Percentiles rank a stretch among this genome's conserved stretches.
phyloP scores from a whole-genome alignment of 2,113 vertebrate genomes.

The Taurulus bubalis region DNA sequence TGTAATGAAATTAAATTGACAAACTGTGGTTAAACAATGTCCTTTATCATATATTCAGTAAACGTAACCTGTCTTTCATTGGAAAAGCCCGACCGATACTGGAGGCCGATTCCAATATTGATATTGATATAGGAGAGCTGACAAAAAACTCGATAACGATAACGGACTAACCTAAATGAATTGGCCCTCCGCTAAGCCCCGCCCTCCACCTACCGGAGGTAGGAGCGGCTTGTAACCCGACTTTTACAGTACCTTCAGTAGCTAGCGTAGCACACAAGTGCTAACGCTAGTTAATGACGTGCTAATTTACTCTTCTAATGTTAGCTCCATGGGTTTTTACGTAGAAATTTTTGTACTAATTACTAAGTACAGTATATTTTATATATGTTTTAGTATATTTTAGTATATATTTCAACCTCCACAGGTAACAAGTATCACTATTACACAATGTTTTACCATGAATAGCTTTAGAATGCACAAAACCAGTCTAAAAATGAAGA shows the following conservation, averaged over 20 bases:
- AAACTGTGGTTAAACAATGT: conserved; percentile 18
- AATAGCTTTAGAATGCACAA: background rate
- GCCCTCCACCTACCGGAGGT: too few species aligned
- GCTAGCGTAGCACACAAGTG: background rate
- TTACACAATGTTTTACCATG: background rate
- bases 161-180: background rate
- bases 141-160: background rate
- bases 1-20: conserved; percentile 24
- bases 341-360: too few species aligned
- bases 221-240: too few species aligned
- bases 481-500: too few species aligned
- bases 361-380: too few species aligned
- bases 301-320: background rate
- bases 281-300: background rate
- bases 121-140: background rate
- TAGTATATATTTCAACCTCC: background rate
- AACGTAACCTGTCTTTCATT: conserved; percentile 10
- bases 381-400: background rate
- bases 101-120: background rate
- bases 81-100: background rate
- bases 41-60: conserved; percentile 23
- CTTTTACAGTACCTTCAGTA: too few species aligned
- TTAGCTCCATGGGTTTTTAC: background rate
- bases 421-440: background rate
- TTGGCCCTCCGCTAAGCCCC: background rate